A percentile compares a stretch with the other conserved stretches of the same genome.
These are phyloP conservation scores for Abrostola triplasia DNA, from an alignment of 2,888 invertebrate genomes.

Conservation along the genomic window DNA sequence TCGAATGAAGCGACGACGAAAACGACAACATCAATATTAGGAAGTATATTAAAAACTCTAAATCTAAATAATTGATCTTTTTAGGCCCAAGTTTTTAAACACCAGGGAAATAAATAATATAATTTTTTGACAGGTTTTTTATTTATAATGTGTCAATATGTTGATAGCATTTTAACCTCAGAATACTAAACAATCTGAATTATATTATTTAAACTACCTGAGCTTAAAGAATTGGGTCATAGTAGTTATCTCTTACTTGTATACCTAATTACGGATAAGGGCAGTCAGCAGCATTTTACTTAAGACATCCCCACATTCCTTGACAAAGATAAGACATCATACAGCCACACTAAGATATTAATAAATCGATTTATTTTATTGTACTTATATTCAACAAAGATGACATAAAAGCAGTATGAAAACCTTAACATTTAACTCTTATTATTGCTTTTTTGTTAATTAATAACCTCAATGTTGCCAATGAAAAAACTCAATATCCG, in stretches of 20 bases:
- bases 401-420: not conserved
- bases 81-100: not conserved
- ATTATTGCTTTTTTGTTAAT: too few relatives aligned
- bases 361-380: too few relatives aligned
- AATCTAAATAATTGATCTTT: slow-evolving; percentile 45
- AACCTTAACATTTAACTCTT: not conserved
- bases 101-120: not conserved
- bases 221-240: too few relatives aligned
- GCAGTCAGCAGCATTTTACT: too few relatives aligned
- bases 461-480: too few relatives aligned
- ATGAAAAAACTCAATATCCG: too few relatives aligned
- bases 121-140: not conserved
- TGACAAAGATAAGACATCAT: not conserved
- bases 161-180: too few relatives aligned
- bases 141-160: not conserved
- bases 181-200: too few relatives aligned
- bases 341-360: not conserved
- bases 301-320: not conserved
- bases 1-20: not conserved
- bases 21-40: slow-evolving; percentile 26
- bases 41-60: not conserved
- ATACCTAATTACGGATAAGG: too few relatives aligned
- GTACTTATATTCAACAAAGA: not conserved
- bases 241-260: too few relatives aligned
- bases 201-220: too few relatives aligned